Base-by-base conservation (phyloP, 92 coral and sea anemone species). In the Epizoanthus illoricatus region DNA sequence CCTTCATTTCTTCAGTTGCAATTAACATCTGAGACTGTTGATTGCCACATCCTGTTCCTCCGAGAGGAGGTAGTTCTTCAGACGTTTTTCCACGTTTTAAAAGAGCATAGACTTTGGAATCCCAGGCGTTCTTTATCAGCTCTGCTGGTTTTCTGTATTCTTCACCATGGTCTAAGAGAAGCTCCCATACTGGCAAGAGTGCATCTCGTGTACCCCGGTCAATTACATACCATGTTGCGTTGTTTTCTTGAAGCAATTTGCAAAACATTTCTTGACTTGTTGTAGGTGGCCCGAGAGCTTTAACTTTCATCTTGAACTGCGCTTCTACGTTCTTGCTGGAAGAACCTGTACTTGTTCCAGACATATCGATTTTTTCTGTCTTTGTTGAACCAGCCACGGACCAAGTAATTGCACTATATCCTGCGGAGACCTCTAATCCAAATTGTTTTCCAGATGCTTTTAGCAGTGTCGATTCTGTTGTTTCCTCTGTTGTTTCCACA, bases 341-440 rank as follows among this genome's bases (percentile, higher is more conserved):
- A 21, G 69, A 64, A 20, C 33, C 40, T 45, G 52, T 10, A 45
- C 9, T 6, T 45, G 52, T 45, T 45, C 52, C 52, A 45, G 52
- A 45, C 9, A 45, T 45, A 45, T 45, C 52, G 52, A 45, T 5
- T 1, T 45, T 45, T 45, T 45, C 52, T 4, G 52, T 45, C 52
- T 45, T 45, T 41, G 69, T 64, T 21, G 69, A 21, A 20, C 69
- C 52, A 45, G 52, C 52, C 52, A 45, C 52, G 0, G 52, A 45
- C 49, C 52, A 74, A 12, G 63, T 54, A 39, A 18, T 16, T 57
- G 55, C 68, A 7, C 4, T 24, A 2, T 8, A 2, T 17, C 79
- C 79, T 5, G 65, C 79, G 7, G 81, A 75, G 69, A 59, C 81
- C 41, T 75, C 81, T 16, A 16, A 8, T 40, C 69, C 81, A 75